Percentiles rank a stretch among this genome's conserved stretches.
Conservation (phyloP, 2,888 invertebrate genomes). For the Eretmocerus hayati region DNA sequence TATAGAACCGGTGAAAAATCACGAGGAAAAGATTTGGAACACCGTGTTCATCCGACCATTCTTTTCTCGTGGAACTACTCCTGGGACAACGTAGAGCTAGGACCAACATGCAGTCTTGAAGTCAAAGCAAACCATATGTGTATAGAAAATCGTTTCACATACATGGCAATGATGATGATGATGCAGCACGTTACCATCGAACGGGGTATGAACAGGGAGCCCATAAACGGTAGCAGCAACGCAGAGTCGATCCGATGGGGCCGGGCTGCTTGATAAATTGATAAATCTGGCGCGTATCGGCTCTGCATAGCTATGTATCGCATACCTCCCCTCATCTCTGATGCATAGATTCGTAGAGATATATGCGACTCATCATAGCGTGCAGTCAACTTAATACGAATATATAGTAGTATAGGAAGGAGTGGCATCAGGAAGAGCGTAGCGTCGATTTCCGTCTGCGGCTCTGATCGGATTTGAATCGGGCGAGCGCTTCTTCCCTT, state of each 20-base stretch:
- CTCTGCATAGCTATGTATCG: slow-evolving; percentile 5
- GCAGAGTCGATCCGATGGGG: too few species aligned
- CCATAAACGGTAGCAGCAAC: background rate
- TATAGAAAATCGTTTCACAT: too few species aligned
- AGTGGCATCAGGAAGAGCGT: slow-evolving; percentile 2
- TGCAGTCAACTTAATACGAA: too few species aligned
- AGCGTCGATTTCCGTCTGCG: slow-evolving; percentile 23
- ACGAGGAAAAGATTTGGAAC: too few species aligned
- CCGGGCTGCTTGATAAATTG: slow-evolving; percentile 23
- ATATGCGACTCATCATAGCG: too few species aligned
- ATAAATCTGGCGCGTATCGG: slow-evolving; percentile 26
- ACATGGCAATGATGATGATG: background rate
- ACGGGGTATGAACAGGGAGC: background rate
- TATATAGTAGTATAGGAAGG: too few species aligned
- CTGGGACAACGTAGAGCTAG: too few species aligned
- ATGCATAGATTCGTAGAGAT: background rate
- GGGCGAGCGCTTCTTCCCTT: slow-evolving; percentile 11
- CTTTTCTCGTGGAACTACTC: too few species aligned
- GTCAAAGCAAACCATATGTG: too few species aligned
- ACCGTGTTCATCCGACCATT: too few species aligned
- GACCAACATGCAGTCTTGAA: too few species aligned
- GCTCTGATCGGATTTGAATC: slow-evolving; percentile 27
- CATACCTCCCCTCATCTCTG: background rate
- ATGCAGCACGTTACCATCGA: background rate
- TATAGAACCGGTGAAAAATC: too few species aligned